phyloP scores from a whole-genome alignment of 2,113 vertebrate genomes.

The Regulus satrapa region DNA sequence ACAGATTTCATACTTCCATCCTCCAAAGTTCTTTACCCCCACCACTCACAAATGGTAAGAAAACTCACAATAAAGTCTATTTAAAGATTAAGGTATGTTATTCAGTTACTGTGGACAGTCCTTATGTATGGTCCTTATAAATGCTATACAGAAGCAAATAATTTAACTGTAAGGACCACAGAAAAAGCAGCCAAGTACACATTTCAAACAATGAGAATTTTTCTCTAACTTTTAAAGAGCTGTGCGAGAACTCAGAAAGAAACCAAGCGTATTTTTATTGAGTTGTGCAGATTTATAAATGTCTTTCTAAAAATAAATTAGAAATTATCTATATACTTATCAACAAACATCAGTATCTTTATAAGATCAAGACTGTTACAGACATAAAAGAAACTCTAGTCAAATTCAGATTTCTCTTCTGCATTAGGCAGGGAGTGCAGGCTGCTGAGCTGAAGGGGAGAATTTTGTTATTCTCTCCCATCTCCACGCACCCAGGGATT shows the following conservation, averaged over 20 bases:
- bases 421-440: not conserved
- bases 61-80: not conserved
- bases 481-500: accelerated
- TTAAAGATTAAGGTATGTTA: not conserved
- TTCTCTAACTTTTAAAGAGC: not conserved
- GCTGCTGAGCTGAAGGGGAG: not conserved
- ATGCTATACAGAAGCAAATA: not conserved
- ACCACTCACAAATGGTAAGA: not conserved
- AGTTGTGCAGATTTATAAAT: not conserved
- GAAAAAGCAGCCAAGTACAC: not conserved
- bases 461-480: not conserved
- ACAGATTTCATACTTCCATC: not conserved
- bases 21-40: not conserved
- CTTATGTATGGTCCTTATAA: not conserved
- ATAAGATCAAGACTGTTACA: not conserved
- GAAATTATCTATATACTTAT: not conserved
- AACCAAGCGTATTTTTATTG: not conserved
- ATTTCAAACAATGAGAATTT: not conserved
- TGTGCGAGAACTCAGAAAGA: not conserved
- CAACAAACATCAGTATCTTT: not conserved
- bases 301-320: not conserved
- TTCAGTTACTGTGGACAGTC: not conserved
- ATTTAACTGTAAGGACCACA: not conserved
- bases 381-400: not conserved
- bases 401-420: not conserved